phyloP scores from a whole-genome alignment of 1,140 invertebrate genomes.

The Trichomalopsis sarcophagae region DNA sequence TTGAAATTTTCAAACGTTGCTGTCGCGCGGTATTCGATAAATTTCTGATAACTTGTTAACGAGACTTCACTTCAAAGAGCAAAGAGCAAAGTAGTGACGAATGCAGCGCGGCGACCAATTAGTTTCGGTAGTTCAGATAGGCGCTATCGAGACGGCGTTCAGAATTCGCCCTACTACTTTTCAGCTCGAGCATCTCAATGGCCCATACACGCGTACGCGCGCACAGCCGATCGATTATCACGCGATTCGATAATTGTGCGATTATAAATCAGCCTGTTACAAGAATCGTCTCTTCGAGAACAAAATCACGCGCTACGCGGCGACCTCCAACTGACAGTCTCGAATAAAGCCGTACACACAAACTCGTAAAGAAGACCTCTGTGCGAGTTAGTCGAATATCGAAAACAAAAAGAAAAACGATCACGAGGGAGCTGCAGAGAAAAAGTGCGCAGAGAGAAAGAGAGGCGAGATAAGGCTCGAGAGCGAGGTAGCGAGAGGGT shows the following conservation, averaged over 20 bases:
- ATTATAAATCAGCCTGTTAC: background rate
- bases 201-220: background rate
- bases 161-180: background rate
- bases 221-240: background rate
- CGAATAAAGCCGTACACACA: background rate
- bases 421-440: conserved; percentile 44
- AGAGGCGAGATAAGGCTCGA: conserved; percentile 54
- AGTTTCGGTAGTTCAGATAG: too few species aligned
- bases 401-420: conserved; percentile 16
- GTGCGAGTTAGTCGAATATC: background rate
- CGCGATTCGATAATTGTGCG: background rate
- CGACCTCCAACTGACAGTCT: background rate
- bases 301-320: background rate
- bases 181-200: background rate
- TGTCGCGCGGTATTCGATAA: background rate
- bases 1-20: background rate
- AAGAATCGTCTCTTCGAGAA: background rate
- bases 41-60: background rate
- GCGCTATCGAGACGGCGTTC: too few species aligned
- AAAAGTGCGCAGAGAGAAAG: conserved; percentile 50
- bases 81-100: too few species aligned
- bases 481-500: conserved; percentile 57
- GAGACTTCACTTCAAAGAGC: too few species aligned
- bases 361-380: background rate
- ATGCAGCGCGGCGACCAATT: too few species aligned